Conservation (phyloP, 2,113 vertebrate genomes). For the Lepus americanus region DNA sequence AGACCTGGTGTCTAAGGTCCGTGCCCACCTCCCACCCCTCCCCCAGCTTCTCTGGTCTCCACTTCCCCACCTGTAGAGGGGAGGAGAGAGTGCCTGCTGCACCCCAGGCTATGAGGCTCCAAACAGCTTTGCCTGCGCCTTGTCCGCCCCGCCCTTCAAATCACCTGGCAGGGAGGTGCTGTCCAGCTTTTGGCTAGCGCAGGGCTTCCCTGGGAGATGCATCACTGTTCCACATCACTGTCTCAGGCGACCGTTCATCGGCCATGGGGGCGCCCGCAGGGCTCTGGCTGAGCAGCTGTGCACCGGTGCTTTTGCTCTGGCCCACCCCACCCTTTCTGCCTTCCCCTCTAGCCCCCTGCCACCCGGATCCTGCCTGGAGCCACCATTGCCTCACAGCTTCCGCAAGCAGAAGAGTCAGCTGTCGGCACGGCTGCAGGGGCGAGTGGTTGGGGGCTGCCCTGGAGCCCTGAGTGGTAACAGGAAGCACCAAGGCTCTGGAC, state of each 20-base stretch:
- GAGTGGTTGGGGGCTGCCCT: background rate
- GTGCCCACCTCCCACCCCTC: background rate
- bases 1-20: background rate
- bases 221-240: background rate
- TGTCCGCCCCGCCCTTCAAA: background rate
- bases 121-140: background rate
- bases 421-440: background rate
- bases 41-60: background rate
- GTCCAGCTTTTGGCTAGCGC: background rate
- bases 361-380: background rate
- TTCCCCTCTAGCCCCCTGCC: background rate
- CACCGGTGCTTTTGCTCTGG: background rate
- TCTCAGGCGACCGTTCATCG: background rate
- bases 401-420: background rate
- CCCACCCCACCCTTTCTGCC: background rate
- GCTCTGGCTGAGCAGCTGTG: background rate
- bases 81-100: background rate
- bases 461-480: background rate
- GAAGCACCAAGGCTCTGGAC: background rate
- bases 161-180: background rate
- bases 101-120: background rate
- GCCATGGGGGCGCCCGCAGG: background rate
- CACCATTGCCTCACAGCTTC: background rate
- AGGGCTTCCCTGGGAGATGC: background rate
- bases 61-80: background rate